A percentile compares a stretch with the other conserved stretches of the same genome.
Evolutionary conservation across 2,888 invertebrate genomes (phyloP).

Genomic region (Euspilapteryx auroguttella): DNA sequence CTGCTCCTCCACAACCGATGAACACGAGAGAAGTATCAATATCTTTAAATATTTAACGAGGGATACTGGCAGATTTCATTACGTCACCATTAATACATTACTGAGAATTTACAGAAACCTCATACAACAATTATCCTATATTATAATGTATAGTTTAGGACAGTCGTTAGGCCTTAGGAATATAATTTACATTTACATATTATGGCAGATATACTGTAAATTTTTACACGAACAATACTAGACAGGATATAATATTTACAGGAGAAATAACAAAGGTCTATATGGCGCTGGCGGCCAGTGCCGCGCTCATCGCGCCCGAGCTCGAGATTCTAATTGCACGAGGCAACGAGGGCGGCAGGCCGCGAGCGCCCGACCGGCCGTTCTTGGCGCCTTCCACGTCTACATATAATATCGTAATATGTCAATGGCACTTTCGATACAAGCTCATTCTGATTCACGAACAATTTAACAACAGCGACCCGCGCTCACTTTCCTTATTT

Average conservation of each 20-base stretch:
- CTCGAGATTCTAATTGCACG: no score
- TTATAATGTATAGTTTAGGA: conserved; percentile 33
- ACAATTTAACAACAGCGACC: not conserved
- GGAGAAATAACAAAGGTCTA: conserved; percentile 30
- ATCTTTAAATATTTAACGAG: conserved; percentile 23
- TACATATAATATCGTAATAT: not conserved
- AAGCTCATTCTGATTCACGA: conserved; percentile 8
- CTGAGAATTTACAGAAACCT: conserved; percentile 23
- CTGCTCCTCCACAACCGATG: conserved; percentile 17
- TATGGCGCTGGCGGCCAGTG: no score
- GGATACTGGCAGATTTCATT: conserved; percentile 15
- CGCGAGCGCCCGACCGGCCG: no score
- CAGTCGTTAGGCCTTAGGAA: conserved; percentile 57
- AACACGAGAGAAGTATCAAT: conserved; percentile 25
- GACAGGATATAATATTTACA: conserved; percentile 17
- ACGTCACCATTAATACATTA: no score
- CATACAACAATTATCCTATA: conserved; percentile 40
- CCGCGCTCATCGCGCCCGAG: no score
- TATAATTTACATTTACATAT: conserved; percentile 53
- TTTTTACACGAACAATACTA: not conserved
- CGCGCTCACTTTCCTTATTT: not conserved
- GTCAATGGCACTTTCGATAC: conserved; percentile 34
- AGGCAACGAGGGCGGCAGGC: no score
- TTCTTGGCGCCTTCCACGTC: conserved; percentile 11
- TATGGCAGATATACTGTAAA: conserved; percentile 43